Conservation (phyloP, 2,888 invertebrate species). For the Harmothoe impar region DNA sequence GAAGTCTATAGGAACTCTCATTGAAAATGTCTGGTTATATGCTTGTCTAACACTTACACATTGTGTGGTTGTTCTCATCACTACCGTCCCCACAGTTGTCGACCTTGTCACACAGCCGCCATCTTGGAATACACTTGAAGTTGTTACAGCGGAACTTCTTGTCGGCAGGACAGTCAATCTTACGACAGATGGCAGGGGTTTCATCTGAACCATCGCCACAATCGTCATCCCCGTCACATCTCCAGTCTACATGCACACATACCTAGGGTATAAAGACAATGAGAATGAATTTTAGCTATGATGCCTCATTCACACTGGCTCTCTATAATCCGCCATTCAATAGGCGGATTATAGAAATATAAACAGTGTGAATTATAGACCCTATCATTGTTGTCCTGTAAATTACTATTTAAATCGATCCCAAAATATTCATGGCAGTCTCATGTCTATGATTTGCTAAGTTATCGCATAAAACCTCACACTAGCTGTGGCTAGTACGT, state of each 20-base stretch:
- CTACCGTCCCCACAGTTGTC: conserved; percentile 90
- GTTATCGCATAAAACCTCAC: no score
- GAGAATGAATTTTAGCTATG: neutral
- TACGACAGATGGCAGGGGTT: conserved; percentile 73
- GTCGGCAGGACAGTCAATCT: conserved; percentile 73
- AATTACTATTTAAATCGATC: no score
- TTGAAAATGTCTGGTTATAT: no score
- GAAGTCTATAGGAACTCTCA: no score
- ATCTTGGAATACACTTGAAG: conserved; percentile 78
- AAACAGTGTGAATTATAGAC: no score
- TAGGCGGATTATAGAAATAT: no score
- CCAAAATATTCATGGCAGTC: no score
- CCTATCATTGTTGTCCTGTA: no score
- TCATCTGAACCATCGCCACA: conserved; percentile 83
- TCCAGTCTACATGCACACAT: conserved; percentile 83
- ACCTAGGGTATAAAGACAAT: conserved; percentile 88
- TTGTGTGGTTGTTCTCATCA: conserved; percentile 77
- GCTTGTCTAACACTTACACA: conserved; percentile 73
- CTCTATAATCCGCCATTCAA: no score
- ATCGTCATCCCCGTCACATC: conserved; percentile 81
- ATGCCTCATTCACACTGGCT: no score
- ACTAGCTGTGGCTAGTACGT: no score
- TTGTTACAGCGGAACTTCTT: conserved; percentile 79
- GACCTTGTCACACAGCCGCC: conserved; percentile 90
- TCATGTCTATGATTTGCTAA: no score